Conservation (phyloP, 1,140 invertebrate species). For the roundworm (Caenorhabditis elegans) region WBcel235 BX284603.4:5149001-5149500, state of each 20-base stretch:
- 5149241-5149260: slow-evolving; percentile 15
- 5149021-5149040: too few relatives aligned
- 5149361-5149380: slow-evolving; percentile 33
- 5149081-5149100: too few relatives aligned
- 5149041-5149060: too few relatives aligned
- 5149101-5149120: too few relatives aligned
- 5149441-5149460: slow-evolving; percentile 19
- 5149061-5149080: too few relatives aligned
- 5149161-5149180: too few relatives aligned
- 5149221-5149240: slow-evolving; percentile 13
- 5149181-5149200: too few relatives aligned
- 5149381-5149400: slow-evolving; percentile 15
- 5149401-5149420: slow-evolving; percentile 39
- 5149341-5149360: slow-evolving; percentile 33
- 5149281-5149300: slow-evolving; percentile 37
- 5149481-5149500: too few relatives aligned
- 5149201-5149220: slow-evolving; percentile 14
- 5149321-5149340: slow-evolving; percentile 18
- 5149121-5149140: too few relatives aligned
- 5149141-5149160: too few relatives aligned
- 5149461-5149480: slow-evolving; percentile 11
- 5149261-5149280: slow-evolving; percentile 31
- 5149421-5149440: not conserved
- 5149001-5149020: too few relatives aligned
- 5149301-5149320: slow-evolving; percentile 43